These are phyloP conservation scores for Telenomus remus DNA, from an alignment of 1,140 invertebrate genomes.

Conservation along the genomic window DNA sequence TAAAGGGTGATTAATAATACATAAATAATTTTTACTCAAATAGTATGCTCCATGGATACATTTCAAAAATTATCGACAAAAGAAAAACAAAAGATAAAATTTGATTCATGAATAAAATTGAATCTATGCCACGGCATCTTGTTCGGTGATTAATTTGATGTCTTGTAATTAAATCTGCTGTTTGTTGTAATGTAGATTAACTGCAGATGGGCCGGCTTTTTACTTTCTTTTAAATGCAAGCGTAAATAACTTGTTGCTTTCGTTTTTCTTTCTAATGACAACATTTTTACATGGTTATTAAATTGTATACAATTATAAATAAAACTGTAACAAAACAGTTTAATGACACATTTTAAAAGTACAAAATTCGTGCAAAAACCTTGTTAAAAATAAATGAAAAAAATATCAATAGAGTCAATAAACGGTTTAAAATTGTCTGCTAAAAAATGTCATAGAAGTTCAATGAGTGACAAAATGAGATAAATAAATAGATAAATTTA, in stretches of 20 bases:
- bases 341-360: no score
- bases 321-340: neutral
- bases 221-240: conserved; percentile 56
- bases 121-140: no score
- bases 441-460: neutral
- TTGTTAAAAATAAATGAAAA: neutral
- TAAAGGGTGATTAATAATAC: no score
- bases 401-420: neutral
- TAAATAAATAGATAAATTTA: neutral
- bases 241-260: conserved; percentile 41
- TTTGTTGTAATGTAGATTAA: conserved; percentile 37
- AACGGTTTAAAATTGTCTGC: neutral
- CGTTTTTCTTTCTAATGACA: conserved; percentile 15
- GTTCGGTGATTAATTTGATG: conserved; percentile 6
- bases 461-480: neutral
- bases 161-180: conserved; percentile 41
- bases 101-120: no score
- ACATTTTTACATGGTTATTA: conserved; percentile 27
- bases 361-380: no score
- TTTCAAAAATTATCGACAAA: no score
- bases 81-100: no score
- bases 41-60: no score
- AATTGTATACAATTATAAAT: conserved; percentile 14
- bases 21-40: no score
- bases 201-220: conserved; percentile 46